Evolutionary conservation across 2,797 vertebrate genomes (phyloP), one percentile per base, ranked within the genome.

Genomic region (Acanthurus lineatus): DNA sequence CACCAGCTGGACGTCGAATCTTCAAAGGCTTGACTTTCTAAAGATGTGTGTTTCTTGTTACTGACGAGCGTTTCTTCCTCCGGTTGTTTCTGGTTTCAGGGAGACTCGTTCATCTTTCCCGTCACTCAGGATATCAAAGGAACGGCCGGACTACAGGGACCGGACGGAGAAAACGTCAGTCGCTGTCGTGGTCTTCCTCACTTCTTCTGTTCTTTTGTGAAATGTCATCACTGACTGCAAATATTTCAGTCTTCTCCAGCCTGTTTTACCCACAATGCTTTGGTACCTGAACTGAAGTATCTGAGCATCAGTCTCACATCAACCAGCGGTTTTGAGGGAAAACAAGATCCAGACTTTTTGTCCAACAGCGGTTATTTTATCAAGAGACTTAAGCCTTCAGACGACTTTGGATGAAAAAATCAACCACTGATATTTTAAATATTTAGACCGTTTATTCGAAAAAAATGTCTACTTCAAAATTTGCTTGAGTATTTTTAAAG

Each of bases 101-200:
- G 94, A 49, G 77, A 92, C 14, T 15, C 83, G 0, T 25, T 59
- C 1, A 2, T 63, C 11, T 88, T 58, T 15, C 25, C 72, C 0
- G 0, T 12, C 7, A 0, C 45, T 14, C 71, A 1, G 11, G 28
- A 32, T 0, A 28, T 90, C 9, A 88, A 83, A 79, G 94, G 94
- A 59, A 28, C 9, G 0, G 1, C 0, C 2, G 94, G 94, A 54
- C 81, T 22, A 3, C 91, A 9, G 17, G 94, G 94, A 80, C 64
- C 14, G 38, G 25, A 68, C 0, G 94, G 94, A 75, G 25, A 53
- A n/a, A 42, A 75, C 20, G 94, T 95, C 9, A 79, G 81, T 59
- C 1, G 1, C 17, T 35, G 48, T 25, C 25, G 25, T 25, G 25
- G 25, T 25, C 25, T 3, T 25, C 25, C 25, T 25, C 25, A 25